Conservation (phyloP, 2,797 vertebrate species). For the Austrolebias charrua region DNA sequence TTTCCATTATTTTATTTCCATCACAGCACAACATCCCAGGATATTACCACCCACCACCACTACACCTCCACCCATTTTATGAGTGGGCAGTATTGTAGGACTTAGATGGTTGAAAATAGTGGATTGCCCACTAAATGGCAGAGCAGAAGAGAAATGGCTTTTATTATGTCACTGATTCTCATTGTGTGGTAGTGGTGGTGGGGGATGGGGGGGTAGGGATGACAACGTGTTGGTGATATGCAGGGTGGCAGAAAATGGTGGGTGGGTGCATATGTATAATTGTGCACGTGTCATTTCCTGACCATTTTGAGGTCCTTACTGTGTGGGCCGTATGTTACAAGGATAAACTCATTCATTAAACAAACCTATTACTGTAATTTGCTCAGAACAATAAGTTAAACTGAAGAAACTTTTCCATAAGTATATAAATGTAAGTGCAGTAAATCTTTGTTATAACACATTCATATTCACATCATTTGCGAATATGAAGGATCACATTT, state of each 20-base stretch:
- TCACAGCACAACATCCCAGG: conserved; percentile 29
- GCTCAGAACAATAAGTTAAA: not conserved
- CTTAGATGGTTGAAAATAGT: conserved; percentile 39
- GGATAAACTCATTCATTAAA: not conserved
- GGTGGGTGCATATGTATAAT: not conserved
- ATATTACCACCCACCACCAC: conserved; percentile 44
- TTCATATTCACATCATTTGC: too few relatives aligned
- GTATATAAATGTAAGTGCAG: too few relatives aligned
- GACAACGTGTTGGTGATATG: conserved; percentile 8
- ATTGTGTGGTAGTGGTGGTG: not conserved
- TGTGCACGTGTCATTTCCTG: not conserved
- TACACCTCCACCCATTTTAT: conserved; percentile 33
- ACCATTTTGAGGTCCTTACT: not conserved
- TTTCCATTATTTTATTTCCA: conserved; percentile 63
- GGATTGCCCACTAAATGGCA: conserved; percentile 53
- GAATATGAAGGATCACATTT: too few relatives aligned
- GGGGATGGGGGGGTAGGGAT: not conserved
- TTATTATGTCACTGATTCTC: conserved; percentile 28
- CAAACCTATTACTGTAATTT: not conserved
- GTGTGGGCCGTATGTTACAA: not conserved
- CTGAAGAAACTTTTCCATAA: not conserved
- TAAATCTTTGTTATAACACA: too few relatives aligned
- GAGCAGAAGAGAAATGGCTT: conserved; percentile 44
- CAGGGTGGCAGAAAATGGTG: not conserved
- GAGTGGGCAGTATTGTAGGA: conserved; percentile 36